Percentiles rank a stretch among this genome's conserved stretches.
These are phyloP conservation scores for Scomber scombrus DNA, from an alignment of 2,113 vertebrate species.

Conservation along the genomic window DNA sequence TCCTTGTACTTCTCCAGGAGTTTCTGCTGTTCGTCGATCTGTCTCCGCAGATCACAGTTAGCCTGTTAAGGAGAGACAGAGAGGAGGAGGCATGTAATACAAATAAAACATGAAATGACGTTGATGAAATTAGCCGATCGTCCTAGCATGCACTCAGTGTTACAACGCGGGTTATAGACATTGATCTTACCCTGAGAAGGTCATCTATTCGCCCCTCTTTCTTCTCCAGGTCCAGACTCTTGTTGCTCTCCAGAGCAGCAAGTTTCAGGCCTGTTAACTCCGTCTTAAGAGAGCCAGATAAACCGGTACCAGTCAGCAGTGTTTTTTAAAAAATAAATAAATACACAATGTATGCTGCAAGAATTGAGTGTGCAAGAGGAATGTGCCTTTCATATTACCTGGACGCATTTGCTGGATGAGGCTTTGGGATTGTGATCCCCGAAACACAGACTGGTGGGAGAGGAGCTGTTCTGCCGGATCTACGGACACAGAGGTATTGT, in stretches of 20 bases:
- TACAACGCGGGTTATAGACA: neutral
- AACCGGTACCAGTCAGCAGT: neutral
- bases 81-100: neutral
- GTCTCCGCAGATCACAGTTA: constrained; percentile 98
- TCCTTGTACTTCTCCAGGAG: constrained; percentile 99
- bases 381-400: constrained; percentile 84
- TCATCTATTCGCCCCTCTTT: constrained; percentile 98
- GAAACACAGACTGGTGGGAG: constrained; percentile 96
- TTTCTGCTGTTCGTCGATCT: constrained; percentile 99
- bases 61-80: constrained; percentile 83
- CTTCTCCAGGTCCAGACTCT: constrained; percentile 97
- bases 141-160: neutral
- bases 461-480: constrained; percentile 98
- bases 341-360: neutral
- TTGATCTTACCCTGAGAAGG: constrained; percentile 89
- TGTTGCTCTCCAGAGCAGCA: constrained; percentile 97
- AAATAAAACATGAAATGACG: neutral
- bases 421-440: constrained; percentile 96
- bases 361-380: neutral
- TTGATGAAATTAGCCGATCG: neutral
- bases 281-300: constrained; percentile 82
- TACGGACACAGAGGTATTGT: constrained; percentile 58
- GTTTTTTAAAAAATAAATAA: neutral
- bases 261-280: constrained; percentile 96
- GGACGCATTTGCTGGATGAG: constrained; percentile 93